These are phyloP conservation scores for Chrysolina oricalcia DNA, from an alignment of 2,888 invertebrate genomes.

Conservation along the genomic window DNA sequence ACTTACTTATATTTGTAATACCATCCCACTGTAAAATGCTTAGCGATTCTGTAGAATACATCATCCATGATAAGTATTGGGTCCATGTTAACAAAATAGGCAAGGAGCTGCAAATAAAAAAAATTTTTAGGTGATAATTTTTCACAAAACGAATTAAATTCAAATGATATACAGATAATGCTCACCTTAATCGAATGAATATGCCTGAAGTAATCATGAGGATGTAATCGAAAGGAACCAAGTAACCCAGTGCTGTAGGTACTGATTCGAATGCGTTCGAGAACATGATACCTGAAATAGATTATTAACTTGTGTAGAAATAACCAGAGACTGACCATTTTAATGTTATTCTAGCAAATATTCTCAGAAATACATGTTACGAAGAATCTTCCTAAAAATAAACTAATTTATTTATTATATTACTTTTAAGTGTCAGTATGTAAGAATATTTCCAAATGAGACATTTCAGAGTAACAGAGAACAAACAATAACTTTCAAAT, in stretches of 20 bases:
- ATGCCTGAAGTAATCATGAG: conserved; percentile 92
- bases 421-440: too few relatives aligned
- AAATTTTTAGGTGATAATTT: neutral
- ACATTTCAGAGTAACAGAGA: too few relatives aligned
- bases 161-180: neutral
- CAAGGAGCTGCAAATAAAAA: conserved; percentile 53
- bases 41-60: conserved; percentile 90
- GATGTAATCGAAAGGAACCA: conserved; percentile 90
- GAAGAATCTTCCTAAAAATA: too few relatives aligned
- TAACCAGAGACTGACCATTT: too few relatives aligned
- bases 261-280: conserved; percentile 88
- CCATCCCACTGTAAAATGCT: conserved; percentile 88
- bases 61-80: conserved; percentile 87
- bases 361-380: too few relatives aligned
- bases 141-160: neutral
- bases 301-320: too few relatives aligned
- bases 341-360: too few relatives aligned
- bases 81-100: conserved; percentile 78
- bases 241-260: conserved; percentile 85
- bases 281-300: conserved; percentile 83
- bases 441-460: too few relatives aligned
- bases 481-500: too few relatives aligned
- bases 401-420: too few relatives aligned
- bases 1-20: conserved; percentile 81
- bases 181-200: conserved; percentile 86